phyloP scores from a whole-genome alignment of 1,140 invertebrate genomes.

The Calliphora vicina region DNA sequence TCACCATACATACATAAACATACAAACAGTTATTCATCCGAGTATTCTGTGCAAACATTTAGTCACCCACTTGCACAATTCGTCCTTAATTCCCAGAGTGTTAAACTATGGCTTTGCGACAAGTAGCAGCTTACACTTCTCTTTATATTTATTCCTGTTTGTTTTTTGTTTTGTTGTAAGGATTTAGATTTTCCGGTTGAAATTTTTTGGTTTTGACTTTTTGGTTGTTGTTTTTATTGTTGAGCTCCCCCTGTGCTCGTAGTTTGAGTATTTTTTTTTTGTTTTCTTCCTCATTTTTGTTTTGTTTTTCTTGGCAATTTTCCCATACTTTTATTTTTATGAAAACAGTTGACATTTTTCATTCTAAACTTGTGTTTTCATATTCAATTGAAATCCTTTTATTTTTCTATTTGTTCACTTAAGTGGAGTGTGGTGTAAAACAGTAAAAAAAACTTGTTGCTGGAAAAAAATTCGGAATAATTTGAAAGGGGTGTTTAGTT shows the following conservation, averaged over 20 bases:
- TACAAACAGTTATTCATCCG: not conserved
- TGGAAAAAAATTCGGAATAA: not conserved
- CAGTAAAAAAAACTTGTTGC: not conserved
- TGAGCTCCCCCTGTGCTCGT: not conserved
- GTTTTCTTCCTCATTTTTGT: not conserved
- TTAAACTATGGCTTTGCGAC: not conserved
- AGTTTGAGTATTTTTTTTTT: not conserved
- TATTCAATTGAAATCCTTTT: not conserved
- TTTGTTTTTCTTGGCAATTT: slow-evolving; percentile 40
- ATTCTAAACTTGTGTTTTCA: not conserved
- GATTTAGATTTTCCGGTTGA: slow-evolving; percentile 36
- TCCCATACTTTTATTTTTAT: slow-evolving; percentile 33
- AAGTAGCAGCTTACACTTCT: not conserved
- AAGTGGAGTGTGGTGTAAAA: not conserved
- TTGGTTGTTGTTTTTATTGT: not conserved
- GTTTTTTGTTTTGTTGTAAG: not conserved
- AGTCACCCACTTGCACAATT: not conserved
- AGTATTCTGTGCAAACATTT: not conserved
- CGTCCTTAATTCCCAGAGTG: not conserved
- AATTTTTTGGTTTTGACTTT: slow-evolving; percentile 30
- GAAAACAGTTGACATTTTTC: not conserved
- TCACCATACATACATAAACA: not conserved
- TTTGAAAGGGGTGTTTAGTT: not conserved
- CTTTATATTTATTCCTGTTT: slow-evolving; percentile 14
- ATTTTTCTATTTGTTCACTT: not conserved